Evolutionary conservation across 2,113 vertebrate species (phyloP).

Genomic region (Corythoichthys intestinalis): DNA sequence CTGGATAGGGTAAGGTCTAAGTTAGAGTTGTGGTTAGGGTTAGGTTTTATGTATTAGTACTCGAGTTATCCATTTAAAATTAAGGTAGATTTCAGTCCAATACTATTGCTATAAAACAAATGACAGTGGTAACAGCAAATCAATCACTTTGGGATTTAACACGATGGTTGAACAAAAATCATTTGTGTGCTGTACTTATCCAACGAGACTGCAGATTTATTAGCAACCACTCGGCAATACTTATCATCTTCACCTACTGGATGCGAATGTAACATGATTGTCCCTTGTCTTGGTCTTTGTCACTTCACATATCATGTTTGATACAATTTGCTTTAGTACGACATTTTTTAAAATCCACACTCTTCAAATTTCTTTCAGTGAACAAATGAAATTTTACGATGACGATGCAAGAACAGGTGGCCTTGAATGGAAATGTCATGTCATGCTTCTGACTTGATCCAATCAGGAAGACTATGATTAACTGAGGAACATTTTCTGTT

Average conservation of each 20-base stretch:
- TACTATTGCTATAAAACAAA: background rate
- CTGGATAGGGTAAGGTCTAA: background rate
- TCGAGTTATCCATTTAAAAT: background rate
- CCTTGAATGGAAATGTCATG: background rate
- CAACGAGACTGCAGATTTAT: background rate
- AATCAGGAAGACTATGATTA: background rate
- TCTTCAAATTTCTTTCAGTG: slow-evolving; percentile 7
- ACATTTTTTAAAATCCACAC: slow-evolving; percentile 28
- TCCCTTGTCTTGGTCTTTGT: background rate
- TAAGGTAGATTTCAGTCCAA: no score
- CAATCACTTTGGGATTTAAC: background rate
- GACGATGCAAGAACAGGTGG: slow-evolving; percentile 14
- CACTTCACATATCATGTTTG: background rate
- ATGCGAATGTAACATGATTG: background rate
- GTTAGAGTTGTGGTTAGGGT: background rate
- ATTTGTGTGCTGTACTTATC: no score
- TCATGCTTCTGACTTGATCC: slow-evolving; percentile 4
- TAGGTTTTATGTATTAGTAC: background rate
- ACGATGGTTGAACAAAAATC: background rate
- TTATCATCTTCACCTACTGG: background rate
- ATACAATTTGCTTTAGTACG: background rate
- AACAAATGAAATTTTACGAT: slow-evolving; percentile 28
- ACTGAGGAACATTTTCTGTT: background rate
- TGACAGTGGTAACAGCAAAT: background rate
- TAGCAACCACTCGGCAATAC: background rate